Evolutionary conservation across 1,140 invertebrate genomes (phyloP), one percentile per base, ranked within the genome.

Genomic region (Drosophila funebris): DNA sequence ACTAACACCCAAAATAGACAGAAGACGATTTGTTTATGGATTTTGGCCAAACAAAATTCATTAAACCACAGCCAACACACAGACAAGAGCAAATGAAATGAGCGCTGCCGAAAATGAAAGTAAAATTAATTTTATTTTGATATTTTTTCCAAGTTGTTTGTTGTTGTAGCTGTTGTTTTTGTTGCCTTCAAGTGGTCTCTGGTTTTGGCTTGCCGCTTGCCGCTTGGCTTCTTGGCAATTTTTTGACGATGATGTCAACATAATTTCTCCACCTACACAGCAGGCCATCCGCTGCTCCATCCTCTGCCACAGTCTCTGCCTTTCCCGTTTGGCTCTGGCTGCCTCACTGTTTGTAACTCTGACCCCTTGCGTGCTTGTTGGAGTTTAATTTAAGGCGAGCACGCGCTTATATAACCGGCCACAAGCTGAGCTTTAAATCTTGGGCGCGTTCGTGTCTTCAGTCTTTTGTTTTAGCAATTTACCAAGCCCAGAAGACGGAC

Each of bases 191-290:
- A 63, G 60, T 73, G 44, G 57, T 64, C 44, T 52, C 63, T 33
- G 48, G 48, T 33, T 41, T 67, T 64, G 33, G 33, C n/a, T n/a
- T n/a, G n/a, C n/a, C n/a, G 16, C 61, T 33, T 52, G 8, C 44
- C 41, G 57, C 60, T 62, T 66, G 54, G 78, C 78, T 85, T 87
- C 66, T 85, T 75, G 78, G 81, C 81, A 56, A 85, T 68, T 82
- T 88, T 88, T 88, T 79, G 78, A 84, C 83, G 83, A 88, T 88
- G 83, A 88, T 88, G 83, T 88, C 83, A 88, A 88, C 83, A 88
- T 83, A 88, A 88, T 88, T 88, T 88, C 83, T 88, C 84, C 83
- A 88, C 83, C 83, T 88, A 88, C 83, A 88, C 83, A 88, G 82
- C 74, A 43, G 78, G 82, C 82, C 50, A 75, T 46, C 54, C 39